A percentile compares a stretch with the other conserved stretches of the same genome.
Conservation (phyloP, 2,113 vertebrate species). For the Hyaena hyaena region DNA sequence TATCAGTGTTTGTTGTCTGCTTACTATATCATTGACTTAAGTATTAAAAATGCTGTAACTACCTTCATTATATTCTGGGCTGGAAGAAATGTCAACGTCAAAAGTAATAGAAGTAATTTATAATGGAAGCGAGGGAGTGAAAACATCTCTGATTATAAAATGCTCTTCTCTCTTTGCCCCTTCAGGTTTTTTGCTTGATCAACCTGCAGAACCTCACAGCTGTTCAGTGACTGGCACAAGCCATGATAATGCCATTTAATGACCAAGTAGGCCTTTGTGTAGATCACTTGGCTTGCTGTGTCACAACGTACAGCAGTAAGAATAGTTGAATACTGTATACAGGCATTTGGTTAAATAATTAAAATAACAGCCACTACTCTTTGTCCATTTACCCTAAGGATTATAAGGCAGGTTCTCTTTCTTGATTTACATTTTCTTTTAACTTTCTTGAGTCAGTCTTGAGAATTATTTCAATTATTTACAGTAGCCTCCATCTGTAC, state of each 20-base stretch:
- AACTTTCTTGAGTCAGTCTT: not conserved
- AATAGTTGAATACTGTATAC: not conserved
- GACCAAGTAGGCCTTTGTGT: not conserved
- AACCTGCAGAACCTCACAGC: not conserved
- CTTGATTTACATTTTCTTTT: not conserved
- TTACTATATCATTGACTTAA: not conserved
- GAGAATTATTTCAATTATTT: not conserved
- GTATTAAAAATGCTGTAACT: not conserved
- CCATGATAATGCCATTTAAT: not conserved
- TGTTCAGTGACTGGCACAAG: not conserved
- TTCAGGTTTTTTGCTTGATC: not conserved
- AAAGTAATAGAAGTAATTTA: not conserved
- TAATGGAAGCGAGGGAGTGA: not conserved
- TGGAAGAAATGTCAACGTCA: not conserved
- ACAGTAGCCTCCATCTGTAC: not conserved
- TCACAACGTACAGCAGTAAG: not conserved
- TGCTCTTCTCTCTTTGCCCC: not conserved
- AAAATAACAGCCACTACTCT: not conserved
- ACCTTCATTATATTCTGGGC: not conserved
- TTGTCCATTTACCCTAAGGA: not conserved
- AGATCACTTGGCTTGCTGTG: not conserved
- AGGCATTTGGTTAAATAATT: not conserved
- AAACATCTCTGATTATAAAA: conserved; percentile 23
- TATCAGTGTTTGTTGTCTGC: not conserved
- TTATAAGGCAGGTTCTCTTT: not conserved